Base-by-base conservation (phyloP, 2,888 invertebrate species). In the Drosophila sordidapex region DNA sequence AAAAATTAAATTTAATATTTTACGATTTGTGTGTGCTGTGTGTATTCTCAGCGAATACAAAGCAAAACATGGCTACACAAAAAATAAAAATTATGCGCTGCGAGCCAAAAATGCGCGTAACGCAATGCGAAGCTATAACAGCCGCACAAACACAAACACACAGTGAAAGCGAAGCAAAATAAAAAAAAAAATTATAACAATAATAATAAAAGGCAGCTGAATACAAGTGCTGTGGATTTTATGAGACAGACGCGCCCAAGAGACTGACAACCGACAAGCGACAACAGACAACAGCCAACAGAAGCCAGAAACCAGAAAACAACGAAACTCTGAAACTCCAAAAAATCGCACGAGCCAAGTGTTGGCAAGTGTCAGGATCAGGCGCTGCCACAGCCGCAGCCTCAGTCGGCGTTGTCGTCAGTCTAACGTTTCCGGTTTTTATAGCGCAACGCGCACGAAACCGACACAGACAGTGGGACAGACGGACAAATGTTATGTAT, bases 1-100 rank as follows among this genome's bases (percentile, higher is more conserved):
- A 79, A 81, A 90, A 89, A 90, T 90, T 89, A 89, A 90, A 90
- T 90, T 91, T 82, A 82, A 90, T 89, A 90, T 89, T 91, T 90
- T 87, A 87, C 89, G 89, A 89, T 89, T 82, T 89, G 80, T 74
- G 76, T 85, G 75, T 67, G 63, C 38, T 21, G 15, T 36, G 25
- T 49, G 58, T 59, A 35, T 43, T 33, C n/a, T 29, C 57, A 11
- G 48, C 48, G 48, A 49, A 72, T 52, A 56, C 76, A 79, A 70
- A 65, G 58, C 57, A 62, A 49, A 70, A 57, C 71, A 56, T 83
- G 66, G 78, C 60, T 70, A 63, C 81, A 76, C 69, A 81, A 80
- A 73, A 87, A 74, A 82, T 82, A 82, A 82, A 85, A 78, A 83
- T 82, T 87, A 89, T 89, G 82, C 85, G 67, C 61, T 43, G 64